These are phyloP conservation scores for Drosophila affinis DNA, from an alignment of 2,888 invertebrate genomes.

Conservation along the genomic window DNA sequence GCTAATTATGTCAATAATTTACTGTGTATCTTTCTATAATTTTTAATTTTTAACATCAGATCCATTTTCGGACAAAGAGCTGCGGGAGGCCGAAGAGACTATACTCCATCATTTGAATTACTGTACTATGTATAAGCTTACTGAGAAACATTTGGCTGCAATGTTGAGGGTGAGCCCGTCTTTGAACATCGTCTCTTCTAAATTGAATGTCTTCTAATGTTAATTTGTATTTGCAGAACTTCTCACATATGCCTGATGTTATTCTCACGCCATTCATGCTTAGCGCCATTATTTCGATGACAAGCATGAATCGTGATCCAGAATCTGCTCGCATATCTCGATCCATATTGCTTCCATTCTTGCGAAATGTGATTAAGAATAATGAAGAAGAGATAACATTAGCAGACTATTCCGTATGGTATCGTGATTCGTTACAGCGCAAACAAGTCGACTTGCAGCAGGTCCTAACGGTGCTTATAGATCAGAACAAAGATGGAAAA, in stretches of 20 bases:
- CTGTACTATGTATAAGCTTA: constrained; percentile 82
- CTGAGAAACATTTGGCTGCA: constrained; percentile 78
- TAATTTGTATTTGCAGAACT: constrained; percentile 82
- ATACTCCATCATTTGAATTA: constrained; percentile 86
- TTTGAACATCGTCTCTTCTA: background rate
- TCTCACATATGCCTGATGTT: constrained; percentile 86
- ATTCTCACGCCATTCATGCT: constrained; percentile 87
- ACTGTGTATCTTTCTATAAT: background rate
- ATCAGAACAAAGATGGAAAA: constrained; percentile 83
- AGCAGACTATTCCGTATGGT: constrained; percentile 85
- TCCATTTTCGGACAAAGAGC: constrained; percentile 84
- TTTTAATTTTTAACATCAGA: constrained; percentile 69
- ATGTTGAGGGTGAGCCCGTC: constrained; percentile 70
- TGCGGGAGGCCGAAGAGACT: constrained; percentile 86
- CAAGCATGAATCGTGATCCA: constrained; percentile 82
- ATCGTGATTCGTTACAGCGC: constrained; percentile 83
- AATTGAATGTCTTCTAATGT: background rate
- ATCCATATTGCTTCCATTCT: constrained; percentile 78
- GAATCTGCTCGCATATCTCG: constrained; percentile 76
- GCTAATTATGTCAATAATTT: background rate
- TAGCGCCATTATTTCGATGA: constrained; percentile 85
- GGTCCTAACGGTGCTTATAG: constrained; percentile 81
- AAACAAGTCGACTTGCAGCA: constrained; percentile 77
- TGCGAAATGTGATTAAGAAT: constrained; percentile 81
- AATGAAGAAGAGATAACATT: constrained; percentile 84